phyloP scores from a whole-genome alignment of 1,140 invertebrate genomes.

The Cataglyphis hispanica region DNA sequence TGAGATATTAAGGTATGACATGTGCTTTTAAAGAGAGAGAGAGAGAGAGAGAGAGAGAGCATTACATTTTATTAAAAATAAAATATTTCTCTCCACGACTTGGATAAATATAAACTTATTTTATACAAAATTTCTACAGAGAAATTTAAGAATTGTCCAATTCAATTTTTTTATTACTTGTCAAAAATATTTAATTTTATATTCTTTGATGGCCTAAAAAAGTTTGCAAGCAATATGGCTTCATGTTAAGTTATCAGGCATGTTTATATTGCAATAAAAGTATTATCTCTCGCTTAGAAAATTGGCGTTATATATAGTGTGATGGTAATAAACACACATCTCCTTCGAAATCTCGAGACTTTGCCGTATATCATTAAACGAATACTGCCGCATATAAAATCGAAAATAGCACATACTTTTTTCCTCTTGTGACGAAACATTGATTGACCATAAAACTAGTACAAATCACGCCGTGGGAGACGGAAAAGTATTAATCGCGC shows the following conservation, averaged over 20 bases:
- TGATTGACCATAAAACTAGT: neutral
- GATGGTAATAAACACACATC: neutral
- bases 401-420: no score
- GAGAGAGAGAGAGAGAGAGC: neutral
- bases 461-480: neutral
- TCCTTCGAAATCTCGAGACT: slow-evolving; percentile 13
- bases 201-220: neutral
- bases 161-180: slow-evolving; percentile 6
- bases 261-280: slow-evolving; percentile 26
- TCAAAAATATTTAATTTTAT: neutral
- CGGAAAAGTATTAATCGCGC: neutral
- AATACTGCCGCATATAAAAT: neutral
- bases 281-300: neutral
- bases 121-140: neutral
- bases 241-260: slow-evolving; percentile 1
- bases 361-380: neutral
- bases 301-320: neutral
- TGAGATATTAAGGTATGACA: neutral
- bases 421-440: neutral
- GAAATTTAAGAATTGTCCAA: neutral
- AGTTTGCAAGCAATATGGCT: neutral
- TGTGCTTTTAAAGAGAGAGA: neutral
- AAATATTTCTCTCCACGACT: neutral
- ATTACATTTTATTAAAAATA: neutral
- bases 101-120: neutral